phyloP scores from a whole-genome alignment of 2,797 vertebrate genomes.

The Crenichthys baileyi region DNA sequence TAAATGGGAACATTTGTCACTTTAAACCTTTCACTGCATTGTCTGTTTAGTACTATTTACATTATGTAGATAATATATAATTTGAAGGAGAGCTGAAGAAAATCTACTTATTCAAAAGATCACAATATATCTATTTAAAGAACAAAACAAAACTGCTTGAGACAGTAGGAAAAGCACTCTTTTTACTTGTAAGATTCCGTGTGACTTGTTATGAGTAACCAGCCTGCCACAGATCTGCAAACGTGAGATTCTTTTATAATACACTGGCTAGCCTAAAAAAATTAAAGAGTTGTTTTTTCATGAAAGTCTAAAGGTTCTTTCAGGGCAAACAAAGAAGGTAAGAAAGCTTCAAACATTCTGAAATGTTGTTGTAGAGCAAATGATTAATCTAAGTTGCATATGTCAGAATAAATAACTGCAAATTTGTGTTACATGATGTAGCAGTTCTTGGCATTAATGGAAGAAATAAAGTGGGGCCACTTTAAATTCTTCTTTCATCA shows the following conservation, averaged over 20 bases:
- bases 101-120: neutral
- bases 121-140: neutral
- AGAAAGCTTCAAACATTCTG: neutral
- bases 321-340: neutral
- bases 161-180: neutral
- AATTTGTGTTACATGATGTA: neutral
- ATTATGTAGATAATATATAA: slow-evolving; percentile 3
- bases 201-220: neutral
- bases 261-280: neutral
- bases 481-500: neutral
- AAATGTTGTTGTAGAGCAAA: neutral
- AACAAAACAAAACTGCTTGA: neutral
- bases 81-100: neutral
- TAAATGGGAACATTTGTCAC: slow-evolving; percentile 20
- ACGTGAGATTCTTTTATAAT: neutral
- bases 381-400: neutral
- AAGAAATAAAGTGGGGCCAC: neutral
- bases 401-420: neutral
- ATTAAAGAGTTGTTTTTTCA: neutral
- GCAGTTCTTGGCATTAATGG: neutral
- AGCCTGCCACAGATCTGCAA: neutral
- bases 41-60: neutral
- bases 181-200: neutral
- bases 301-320: neutral
- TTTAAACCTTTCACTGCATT: slow-evolving; percentile 8